Conservation (phyloP, 2,113 vertebrate species). For the Hippocampus zosterae region DNA sequence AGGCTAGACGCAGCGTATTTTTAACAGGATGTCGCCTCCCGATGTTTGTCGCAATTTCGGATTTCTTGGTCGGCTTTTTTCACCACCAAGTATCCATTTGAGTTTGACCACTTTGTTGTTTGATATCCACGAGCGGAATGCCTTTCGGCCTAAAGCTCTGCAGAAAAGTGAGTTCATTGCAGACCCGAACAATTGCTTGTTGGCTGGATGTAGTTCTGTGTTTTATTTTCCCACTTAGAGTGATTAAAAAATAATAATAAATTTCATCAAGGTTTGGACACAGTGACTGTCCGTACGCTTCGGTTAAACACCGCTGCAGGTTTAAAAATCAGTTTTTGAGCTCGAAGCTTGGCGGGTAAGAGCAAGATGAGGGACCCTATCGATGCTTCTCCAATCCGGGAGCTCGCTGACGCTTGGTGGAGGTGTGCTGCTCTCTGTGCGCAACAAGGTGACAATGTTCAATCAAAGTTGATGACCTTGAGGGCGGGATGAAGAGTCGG, state of each 20-base stretch:
- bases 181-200: not conserved
- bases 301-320: not conserved
- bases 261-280: not conserved
- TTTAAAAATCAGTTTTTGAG: not conserved
- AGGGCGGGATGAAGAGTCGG: conserved; percentile 18
- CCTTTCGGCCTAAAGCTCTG: conserved; percentile 1
- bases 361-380: not conserved
- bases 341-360: not conserved
- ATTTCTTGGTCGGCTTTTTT: not conserved
- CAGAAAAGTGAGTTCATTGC: not conserved
- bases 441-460: not conserved
- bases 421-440: conserved; percentile 17
- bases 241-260: too few species aligned
- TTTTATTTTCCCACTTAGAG: not conserved
- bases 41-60: not conserved
- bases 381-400: conserved; percentile 18
- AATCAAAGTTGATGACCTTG: conserved; percentile 22
- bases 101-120: not conserved
- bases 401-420: conserved; percentile 12
- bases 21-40: not conserved
- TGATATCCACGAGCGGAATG: not conserved
- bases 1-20: not conserved
- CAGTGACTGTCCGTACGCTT: not conserved
- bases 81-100: not conserved
- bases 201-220: not conserved